Percentiles rank a stretch among this genome's conserved stretches.
Evolutionary conservation across 2,797 vertebrate species (phyloP).

Genomic region (Siniperca scherzeri): DNA sequence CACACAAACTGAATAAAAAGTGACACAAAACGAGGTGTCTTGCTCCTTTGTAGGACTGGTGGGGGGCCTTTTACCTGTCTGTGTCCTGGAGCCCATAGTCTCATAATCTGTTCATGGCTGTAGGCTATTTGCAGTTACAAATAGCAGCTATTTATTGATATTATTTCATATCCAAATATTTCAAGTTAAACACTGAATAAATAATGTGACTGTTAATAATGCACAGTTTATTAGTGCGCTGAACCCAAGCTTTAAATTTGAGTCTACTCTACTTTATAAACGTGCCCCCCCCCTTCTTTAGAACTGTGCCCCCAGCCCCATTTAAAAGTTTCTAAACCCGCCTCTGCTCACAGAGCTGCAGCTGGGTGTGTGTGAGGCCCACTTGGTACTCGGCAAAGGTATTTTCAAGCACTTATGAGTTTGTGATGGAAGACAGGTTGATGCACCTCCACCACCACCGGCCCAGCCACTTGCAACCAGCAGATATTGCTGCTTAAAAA

Average conservation of each 20-base stretch:
- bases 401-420: conserved; percentile 14
- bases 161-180: not conserved
- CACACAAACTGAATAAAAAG: not conserved
- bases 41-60: not conserved
- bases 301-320: not conserved
- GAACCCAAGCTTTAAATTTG: not conserved
- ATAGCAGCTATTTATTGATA: not conserved
- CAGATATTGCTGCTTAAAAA: conserved; percentile 34
- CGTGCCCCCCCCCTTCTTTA: not conserved
- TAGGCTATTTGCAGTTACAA: too few relatives aligned
- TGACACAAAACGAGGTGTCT: too few relatives aligned
- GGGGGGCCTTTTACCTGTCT: not conserved
- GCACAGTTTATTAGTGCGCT: not conserved
- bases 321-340: not conserved
- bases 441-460: not conserved
- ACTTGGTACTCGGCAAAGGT: not conserved
- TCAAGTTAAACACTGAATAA: not conserved
- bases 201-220: not conserved
- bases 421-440: conserved; percentile 13
- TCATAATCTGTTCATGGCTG: not conserved
- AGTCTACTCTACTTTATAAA: not conserved
- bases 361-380: not conserved
- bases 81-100: not conserved
- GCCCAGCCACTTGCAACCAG: not conserved
- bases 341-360: not conserved